phyloP scores from a whole-genome alignment of 2,888 invertebrate species.

The Fragum sueziense region DNA sequence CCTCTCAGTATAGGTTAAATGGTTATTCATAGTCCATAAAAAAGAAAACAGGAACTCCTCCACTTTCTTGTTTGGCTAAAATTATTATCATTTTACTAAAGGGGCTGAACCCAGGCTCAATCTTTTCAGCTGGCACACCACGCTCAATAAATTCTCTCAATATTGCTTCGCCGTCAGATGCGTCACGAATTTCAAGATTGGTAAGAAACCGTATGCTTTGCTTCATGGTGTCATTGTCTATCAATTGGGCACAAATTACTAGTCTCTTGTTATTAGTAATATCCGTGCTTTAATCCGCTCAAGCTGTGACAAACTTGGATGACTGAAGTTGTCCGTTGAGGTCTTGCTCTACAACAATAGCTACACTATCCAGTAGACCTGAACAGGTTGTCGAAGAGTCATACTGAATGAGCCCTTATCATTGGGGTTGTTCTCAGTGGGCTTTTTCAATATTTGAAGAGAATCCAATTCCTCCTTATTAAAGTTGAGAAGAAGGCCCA shows the following conservation, averaged over 20 bases:
- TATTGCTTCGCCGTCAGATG: constrained; percentile 27
- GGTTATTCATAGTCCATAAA: neutral
- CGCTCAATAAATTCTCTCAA: constrained; percentile 24
- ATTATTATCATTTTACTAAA: neutral
- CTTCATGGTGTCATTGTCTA: constrained; percentile 22
- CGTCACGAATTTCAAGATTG: constrained; percentile 43
- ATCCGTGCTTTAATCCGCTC: constrained; percentile 52
- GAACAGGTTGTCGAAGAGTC: constrained; percentile 19
- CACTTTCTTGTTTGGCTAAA: neutral
- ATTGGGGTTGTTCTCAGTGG: neutral
- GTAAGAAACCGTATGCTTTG: constrained; percentile 36
- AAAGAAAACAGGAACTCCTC: neutral
- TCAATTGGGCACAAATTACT: constrained; percentile 45
- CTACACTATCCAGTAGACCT: constrained; percentile 32
- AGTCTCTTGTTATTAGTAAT: constrained; percentile 43
- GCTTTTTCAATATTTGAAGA: constrained; percentile 7
- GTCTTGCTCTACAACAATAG: neutral
- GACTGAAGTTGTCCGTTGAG: constrained; percentile 3
- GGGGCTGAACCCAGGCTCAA: constrained; percentile 36
- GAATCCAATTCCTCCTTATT: constrained; percentile 2
- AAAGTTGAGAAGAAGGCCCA: constrained; percentile 24
- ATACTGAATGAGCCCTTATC: constrained; percentile 27
- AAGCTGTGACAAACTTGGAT: constrained; percentile 30
- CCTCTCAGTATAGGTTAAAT: neutral
- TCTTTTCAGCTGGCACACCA: constrained; percentile 25